These are phyloP conservation scores for Mastacembelus armatus DNA, from an alignment of 2,797 vertebrate genomes.

Conservation along the genomic window DNA sequence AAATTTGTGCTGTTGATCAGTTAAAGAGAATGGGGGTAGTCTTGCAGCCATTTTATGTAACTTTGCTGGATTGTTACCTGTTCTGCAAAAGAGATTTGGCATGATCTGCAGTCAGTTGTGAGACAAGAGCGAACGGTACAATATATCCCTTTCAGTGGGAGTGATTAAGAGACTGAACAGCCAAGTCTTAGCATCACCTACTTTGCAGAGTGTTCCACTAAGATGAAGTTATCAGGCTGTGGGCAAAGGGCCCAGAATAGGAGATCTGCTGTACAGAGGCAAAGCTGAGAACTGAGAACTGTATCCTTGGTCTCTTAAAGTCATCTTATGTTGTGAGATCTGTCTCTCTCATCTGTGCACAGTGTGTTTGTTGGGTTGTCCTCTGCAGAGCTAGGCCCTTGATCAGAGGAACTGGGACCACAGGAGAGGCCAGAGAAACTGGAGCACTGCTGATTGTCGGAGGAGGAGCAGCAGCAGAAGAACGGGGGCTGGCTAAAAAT, in stretches of 20 bases:
- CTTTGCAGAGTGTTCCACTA: conserved; percentile 26
- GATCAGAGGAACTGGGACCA: conserved; percentile 77
- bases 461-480: conserved; percentile 72
- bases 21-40: conserved; percentile 4
- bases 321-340: background rate
- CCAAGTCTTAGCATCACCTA: conserved; percentile 35
- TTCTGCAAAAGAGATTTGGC: conserved; percentile 27
- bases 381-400: conserved; percentile 66
- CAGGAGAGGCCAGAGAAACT: conserved; percentile 84
- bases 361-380: conserved; percentile 44
- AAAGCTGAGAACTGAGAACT: background rate
- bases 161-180: background rate
- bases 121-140: background rate
- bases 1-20: background rate
- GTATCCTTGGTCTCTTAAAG: background rate
- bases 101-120: background rate
- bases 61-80: conserved; percentile 10
- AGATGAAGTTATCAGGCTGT: conserved; percentile 7
- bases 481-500: conserved; percentile 87
- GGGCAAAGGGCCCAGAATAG: background rate
- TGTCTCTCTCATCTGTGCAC: conserved; percentile 15
- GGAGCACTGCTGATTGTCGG: conserved; percentile 83
- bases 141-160: background rate
- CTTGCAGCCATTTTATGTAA: background rate
- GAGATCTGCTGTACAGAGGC: background rate